Evolutionary conservation across 2,113 vertebrate species (phyloP), one percentile per base, ranked within the genome.

Genomic region (Percopsis transmontana): DNA sequence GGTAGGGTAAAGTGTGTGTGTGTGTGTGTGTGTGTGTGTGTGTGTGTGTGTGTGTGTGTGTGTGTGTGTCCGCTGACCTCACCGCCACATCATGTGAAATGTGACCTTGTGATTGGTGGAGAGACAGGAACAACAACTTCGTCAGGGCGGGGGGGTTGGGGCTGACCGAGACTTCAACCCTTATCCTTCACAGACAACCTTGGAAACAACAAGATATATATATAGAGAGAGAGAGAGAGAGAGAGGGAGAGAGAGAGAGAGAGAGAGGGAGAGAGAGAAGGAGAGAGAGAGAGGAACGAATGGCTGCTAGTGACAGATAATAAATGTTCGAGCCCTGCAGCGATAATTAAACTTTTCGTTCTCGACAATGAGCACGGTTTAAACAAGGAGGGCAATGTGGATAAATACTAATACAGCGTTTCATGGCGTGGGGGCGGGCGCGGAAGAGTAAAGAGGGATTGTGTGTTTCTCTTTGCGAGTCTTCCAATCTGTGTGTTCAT

Each of bases 151-250:
- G 15, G 42, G 42, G 45, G 45, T 18, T 3, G 77, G 70, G 79
- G 74, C 56, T 91, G 90, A 93, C 89, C 86, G 75, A 38, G 50
- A 82, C 82, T 91, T 92, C 90, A 92, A 90, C 90, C 75, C 82
- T 57, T 21, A 53, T 60, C 66, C 77, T 71, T 81, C 66, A 41
- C 59, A 76, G 72, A n/a, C 60, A 52, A 70, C 61, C 77, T 66
- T 71, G 75, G 58, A 73, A 38, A 76, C 70, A 72, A 48, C 57
- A 6, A 20, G 55, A 66, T 4, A 33, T 4, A 33, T 4, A 33
- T 4, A 33, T 4, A 33, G 27, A 33, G 27, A 33, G 27, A 33
- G 27, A 33, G 27, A 33, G 27, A 33, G 44, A n/a, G 44, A n/a
- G 44, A 40, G 59, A 76, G 74, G n/a, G 58, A 73, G 39, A 77